Evolutionary conservation across 2,113 vertebrate species (phyloP), one percentile per base, ranked within the genome.

Genomic region (Leiothrix lutea): DNA sequence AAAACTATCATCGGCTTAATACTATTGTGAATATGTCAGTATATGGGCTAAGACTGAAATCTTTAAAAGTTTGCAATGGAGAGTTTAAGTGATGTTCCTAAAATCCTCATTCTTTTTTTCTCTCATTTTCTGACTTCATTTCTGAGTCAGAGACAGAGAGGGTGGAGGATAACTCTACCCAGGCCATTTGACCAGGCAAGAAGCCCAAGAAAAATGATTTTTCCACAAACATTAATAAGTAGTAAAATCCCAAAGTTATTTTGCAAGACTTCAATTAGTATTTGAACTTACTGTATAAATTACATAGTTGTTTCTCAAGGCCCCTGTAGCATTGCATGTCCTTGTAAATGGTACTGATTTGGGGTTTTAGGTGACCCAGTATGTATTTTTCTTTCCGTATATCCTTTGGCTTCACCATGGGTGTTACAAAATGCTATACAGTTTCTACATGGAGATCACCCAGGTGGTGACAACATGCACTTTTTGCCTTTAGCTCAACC

Each of bases 101-200:
- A 94, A 95, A 80, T 36, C 26, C 33, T 78, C 8, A 14, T 90
- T 70, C 19, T 82, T 88, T 69, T 92, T 90, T 82, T 61, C 56
- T 90, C 45, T 86, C 11, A 33, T 84, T 96, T 96, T 93, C 87
- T 96, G 92, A 90, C 65, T 75, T 94, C 67, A 90, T 94, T 95
- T 95, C 80, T 96, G 88, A 96, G 67, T 96, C 95, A 95, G 75
- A 89, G 28, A 40, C 69, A 89, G 48, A 79, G 62, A 88, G 93
- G 94, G 93, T 95, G 96, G 93, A 92, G 88, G 81, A 73, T 83
- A 94, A 90, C 73, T 92, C 88, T 94, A 88, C 65, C 53, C 90
- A 78, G 69, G 56, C 61, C 86, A 72, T 86, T 53, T 94, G 69
- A 92, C 60, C 92, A 92, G 93, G 96, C 90, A 96, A 92, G 36